Percentiles rank a stretch among this genome's conserved stretches.
These are phyloP conservation scores for Ennomos fuscantarius DNA, from an alignment of 2,888 invertebrate species.

Conservation along the genomic window DNA sequence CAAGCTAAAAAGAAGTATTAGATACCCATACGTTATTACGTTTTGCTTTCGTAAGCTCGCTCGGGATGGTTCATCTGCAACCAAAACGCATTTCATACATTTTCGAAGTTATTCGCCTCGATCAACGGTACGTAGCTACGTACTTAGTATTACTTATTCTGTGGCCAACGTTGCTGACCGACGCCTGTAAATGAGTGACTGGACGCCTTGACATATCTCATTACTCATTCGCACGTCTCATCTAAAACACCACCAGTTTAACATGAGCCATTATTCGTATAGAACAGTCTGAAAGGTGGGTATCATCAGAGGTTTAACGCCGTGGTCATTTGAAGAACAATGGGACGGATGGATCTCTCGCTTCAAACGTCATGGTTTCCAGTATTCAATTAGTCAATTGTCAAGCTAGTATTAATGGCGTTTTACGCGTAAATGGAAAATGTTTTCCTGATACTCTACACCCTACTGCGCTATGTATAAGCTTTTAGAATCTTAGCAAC, in stretches of 20 bases:
- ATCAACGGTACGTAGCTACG: no score
- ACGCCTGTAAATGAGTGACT: slow-evolving; percentile 26
- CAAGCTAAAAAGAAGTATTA: no score
- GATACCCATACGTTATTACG: no score
- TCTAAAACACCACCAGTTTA: slow-evolving; percentile 38
- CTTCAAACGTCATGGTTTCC: slow-evolving; percentile 30
- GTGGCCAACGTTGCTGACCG: slow-evolving; percentile 2
- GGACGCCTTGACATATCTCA: slow-evolving; percentile 44
- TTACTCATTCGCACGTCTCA: slow-evolving; percentile 50
- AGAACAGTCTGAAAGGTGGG: slow-evolving; percentile 30
- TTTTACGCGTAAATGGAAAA: slow-evolving; percentile 14
- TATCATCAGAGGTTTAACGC: slow-evolving; percentile 46
- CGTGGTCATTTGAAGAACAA: slow-evolving; percentile 48
- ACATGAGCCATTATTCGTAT: slow-evolving; percentile 30
- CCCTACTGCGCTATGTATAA: no score
- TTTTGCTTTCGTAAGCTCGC: no score
- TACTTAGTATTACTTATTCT: no score
- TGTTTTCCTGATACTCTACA: neutral
- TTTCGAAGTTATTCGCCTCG: no score
- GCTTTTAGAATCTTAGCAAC: no score
- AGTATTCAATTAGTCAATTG: slow-evolving; percentile 37
- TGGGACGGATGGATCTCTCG: slow-evolving; percentile 36
- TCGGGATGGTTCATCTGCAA: no score
- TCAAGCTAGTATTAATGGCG: slow-evolving; percentile 26
- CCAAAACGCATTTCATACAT: no score